Conservation (phyloP, 35 echinoderm and acorn worm genomes). For the Ptychodera flava region DNA sequence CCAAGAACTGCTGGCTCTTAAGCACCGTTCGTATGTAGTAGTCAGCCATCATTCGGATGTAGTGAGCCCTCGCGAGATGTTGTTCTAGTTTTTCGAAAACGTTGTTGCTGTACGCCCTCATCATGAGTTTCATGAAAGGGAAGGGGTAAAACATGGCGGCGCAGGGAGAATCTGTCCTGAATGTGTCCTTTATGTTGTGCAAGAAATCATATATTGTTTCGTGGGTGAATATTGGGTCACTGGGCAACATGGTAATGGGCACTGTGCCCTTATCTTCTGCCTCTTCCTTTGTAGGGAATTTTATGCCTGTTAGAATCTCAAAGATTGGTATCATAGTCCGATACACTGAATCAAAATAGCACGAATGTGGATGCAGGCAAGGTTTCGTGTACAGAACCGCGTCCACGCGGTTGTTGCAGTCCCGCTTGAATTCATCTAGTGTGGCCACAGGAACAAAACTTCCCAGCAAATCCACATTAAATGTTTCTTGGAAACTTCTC, state of each 20-base stretch:
- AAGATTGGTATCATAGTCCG: neutral
- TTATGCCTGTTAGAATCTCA: neutral
- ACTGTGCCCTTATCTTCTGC: neutral
- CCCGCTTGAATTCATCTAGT: neutral
- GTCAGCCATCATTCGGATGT: neutral
- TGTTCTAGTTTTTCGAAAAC: neutral
- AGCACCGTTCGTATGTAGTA: neutral
- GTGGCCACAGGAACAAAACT: neutral
- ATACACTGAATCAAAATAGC: neutral
- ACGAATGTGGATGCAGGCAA: neutral
- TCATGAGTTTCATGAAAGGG: neutral
- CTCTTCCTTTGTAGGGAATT: neutral
- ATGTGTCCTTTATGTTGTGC: neutral
- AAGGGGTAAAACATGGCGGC: neutral
- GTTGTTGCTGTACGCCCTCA: neutral
- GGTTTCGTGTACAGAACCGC: neutral
- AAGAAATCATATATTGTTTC: neutral
- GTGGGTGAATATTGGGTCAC: neutral
- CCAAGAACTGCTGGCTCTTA: neutral
- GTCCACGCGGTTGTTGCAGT: neutral
- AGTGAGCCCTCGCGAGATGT: neutral
- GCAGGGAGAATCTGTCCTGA: neutral
- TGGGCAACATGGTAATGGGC: neutral
- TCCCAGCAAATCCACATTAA: neutral
- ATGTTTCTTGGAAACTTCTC: neutral